A percentile compares a stretch with the other conserved stretches of the same genome.
These are phyloP conservation scores for Lithophane leautieri DNA, from an alignment of 2,888 invertebrate genomes.

Conservation along the genomic window DNA sequence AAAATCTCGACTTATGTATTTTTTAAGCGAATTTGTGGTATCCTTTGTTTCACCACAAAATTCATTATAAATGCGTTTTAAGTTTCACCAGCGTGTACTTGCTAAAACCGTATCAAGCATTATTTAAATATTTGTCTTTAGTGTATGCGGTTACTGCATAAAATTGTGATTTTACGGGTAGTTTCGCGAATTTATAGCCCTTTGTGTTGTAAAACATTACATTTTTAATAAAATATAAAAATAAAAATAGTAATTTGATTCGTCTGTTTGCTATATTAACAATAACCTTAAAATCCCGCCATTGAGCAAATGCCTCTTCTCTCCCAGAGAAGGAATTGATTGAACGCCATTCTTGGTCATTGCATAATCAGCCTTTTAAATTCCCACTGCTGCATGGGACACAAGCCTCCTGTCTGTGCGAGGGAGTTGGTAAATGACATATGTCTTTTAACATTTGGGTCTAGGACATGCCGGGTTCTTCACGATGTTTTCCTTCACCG, in stretches of 20 bases:
- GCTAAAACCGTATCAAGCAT: neutral
- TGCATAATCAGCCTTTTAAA: neutral
- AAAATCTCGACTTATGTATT: neutral
- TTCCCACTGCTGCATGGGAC: neutral
- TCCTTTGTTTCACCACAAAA: neutral
- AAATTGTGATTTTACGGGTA: constrained; percentile 1
- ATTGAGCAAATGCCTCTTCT: neutral
- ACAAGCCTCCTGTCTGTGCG: neutral
- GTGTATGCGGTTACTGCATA: constrained; percentile 5
- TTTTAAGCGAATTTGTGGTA: neutral
- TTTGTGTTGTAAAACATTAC: neutral
- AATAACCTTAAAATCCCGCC: neutral
- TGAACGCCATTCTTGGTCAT: neutral
- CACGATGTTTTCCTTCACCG: neutral
- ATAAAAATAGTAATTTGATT: no score
- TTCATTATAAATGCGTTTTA: constrained; percentile 13
- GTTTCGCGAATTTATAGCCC: constrained; percentile 21
- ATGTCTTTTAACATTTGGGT: neutral
- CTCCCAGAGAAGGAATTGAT: neutral
- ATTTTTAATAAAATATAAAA: neutral
- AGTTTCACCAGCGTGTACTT: neutral
- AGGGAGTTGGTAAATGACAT: neutral
- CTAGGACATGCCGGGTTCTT: neutral
- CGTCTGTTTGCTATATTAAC: neutral
- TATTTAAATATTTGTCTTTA: constrained; percentile 7